phyloP scores from a whole-genome alignment of 2,888 invertebrate species.

The Galeopsomyia nigrocyanea region DNA sequence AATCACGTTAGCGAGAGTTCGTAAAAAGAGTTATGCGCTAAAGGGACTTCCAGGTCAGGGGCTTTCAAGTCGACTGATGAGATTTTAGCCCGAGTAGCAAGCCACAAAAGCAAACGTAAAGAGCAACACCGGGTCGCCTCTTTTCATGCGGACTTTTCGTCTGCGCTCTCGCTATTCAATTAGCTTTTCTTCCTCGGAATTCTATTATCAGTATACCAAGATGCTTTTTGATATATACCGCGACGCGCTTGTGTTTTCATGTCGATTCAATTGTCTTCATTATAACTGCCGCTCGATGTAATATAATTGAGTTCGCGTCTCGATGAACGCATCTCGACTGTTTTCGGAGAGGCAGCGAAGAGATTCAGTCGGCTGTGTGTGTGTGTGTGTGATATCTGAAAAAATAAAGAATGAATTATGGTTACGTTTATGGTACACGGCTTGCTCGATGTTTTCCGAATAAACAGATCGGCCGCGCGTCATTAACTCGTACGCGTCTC shows the following conservation, averaged over 20 bases:
- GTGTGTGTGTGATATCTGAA: too few relatives aligned
- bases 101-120: constrained; percentile 10
- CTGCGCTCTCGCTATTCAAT: constrained; percentile 32
- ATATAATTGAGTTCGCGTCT: too few relatives aligned
- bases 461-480: background rate
- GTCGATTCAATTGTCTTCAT: too few relatives aligned
- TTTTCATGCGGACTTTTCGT: constrained; percentile 20
- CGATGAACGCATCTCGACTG: too few relatives aligned
- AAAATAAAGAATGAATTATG: too few relatives aligned
- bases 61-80: constrained; percentile 45
- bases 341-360: too few relatives aligned
- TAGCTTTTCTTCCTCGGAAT: constrained; percentile 6
- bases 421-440: too few relatives aligned
- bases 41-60: background rate
- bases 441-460: too few relatives aligned
- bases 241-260: constrained; percentile 1
- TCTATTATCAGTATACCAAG: constrained; percentile 21
- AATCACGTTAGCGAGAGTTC: constrained; percentile 44
- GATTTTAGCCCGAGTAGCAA: constrained; percentile 29
- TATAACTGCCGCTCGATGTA: too few relatives aligned
- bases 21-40: constrained; percentile 45
- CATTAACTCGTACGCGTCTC: background rate
- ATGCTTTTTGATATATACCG: background rate
- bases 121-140: background rate
- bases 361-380: too few relatives aligned